Evolutionary conservation across 2,113 vertebrate species (phyloP).

Genomic region (Odobenus rosmarus): DNA sequence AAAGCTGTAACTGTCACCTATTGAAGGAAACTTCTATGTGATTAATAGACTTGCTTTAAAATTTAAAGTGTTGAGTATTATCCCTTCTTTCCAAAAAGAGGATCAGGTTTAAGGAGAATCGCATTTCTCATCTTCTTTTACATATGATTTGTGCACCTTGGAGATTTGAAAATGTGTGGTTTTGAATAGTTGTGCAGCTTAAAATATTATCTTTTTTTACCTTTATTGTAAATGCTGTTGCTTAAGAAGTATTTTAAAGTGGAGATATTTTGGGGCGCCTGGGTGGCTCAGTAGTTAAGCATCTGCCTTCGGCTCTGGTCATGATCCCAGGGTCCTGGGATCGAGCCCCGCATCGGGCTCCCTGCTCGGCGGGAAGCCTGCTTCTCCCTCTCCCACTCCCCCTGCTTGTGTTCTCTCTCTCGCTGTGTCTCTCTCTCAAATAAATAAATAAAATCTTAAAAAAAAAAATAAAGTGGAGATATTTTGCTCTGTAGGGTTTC

Average conservation of each 20-base stretch:
- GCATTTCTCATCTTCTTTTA: background rate
- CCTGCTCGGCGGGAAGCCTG: too few relatives aligned
- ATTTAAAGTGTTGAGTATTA: background rate
- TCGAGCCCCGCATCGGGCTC: too few relatives aligned
- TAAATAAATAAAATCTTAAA: too few relatives aligned
- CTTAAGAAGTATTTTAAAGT: conserved; percentile 11
- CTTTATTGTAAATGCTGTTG: background rate
- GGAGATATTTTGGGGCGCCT: background rate
- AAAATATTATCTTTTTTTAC: background rate
- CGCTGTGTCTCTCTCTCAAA: too few relatives aligned
- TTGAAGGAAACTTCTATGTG: conserved; percentile 22
- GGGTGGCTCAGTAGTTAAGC: too few relatives aligned
- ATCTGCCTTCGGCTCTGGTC: too few relatives aligned
- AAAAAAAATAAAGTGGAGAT: background rate
- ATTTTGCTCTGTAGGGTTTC: background rate
- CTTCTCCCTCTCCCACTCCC: too few relatives aligned
- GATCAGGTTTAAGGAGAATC: background rate
- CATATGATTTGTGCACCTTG: background rate
- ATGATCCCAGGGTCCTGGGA: too few relatives aligned
- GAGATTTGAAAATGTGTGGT: background rate
- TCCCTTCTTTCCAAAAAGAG: background rate
- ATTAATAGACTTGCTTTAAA: conserved; percentile 46
- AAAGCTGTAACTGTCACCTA: background rate
- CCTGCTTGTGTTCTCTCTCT: too few relatives aligned
- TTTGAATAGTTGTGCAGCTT: background rate